Base-by-base conservation (phyloP, 1,140 invertebrate genomes). In the Dendrolimus kikuchii region DNA sequence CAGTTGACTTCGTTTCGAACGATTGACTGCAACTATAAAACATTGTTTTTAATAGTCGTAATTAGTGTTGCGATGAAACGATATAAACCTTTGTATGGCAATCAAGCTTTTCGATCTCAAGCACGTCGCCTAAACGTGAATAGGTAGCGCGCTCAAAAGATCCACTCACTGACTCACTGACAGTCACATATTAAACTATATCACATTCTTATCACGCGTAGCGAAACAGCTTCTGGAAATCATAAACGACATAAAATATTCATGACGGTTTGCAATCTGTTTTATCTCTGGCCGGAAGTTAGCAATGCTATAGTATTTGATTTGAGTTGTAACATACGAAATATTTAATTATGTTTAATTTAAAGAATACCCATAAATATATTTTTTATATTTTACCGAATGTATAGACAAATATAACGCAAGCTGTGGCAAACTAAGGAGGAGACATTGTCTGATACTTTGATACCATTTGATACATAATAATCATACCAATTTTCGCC, bases 11-110 rank as follows among this genome's bases (percentile, higher is more conserved):
- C 73, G 66, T 71, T 72, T 62, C 59, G 40, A 70, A 55, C 71
- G 71, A 79, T 81, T 75, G 76, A 79, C 75, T 74, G 56, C 69
- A 55, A 64, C 74, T 64, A 80, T 81, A 81, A 81, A 81, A 72
- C 74, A 59, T 71, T 69, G 68, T 78, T 79, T 72, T 74, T 74
- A 75, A 64, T 74, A 66, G 61, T 57, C 68, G 68, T 74, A 78
- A 82, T 82, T 78, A 81, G 76, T 61, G 63, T 66, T 62, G 45
- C 65, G 60, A 62, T 67, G 54, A 57, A 68, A 71, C 66, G 60
- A 70, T 55, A 68, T 66, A 65, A 57, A 57, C 63, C 46, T 75
- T 60, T 23, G 23, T 23, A 41, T 64, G 57, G 8, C 52, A 57
- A 61, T 61, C 59, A 40, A 36, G 49, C 48, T 42, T 53, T 37